A percentile compares a stretch with the other conserved stretches of the same genome.
These are phyloP conservation scores for Apotomis betuletana DNA, from an alignment of 2,888 invertebrate genomes.

Conservation along the genomic window DNA sequence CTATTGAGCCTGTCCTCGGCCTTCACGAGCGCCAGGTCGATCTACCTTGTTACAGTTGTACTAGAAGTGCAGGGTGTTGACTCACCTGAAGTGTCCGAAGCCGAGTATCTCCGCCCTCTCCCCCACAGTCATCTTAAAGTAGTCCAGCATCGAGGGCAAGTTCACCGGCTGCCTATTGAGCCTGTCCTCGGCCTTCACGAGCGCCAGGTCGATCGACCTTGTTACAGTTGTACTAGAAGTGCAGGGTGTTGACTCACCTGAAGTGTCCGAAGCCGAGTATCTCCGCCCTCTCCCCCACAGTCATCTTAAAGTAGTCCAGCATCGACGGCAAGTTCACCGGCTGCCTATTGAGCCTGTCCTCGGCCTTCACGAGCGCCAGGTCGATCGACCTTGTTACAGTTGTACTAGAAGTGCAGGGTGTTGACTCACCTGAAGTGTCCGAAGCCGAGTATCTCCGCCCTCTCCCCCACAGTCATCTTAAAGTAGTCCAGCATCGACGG, in stretches of 20 bases:
- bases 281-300: slow-evolving; percentile 63
- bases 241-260: slow-evolving; percentile 53
- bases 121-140: slow-evolving; percentile 58
- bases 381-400: too few species aligned
- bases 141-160: slow-evolving; percentile 50
- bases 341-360: slow-evolving; percentile 47
- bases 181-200: too few species aligned
- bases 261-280: slow-evolving; percentile 66
- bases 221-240: too few species aligned
- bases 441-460: slow-evolving; percentile 62
- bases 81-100: slow-evolving; percentile 62
- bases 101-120: too few species aligned
- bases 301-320: slow-evolving; percentile 59
- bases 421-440: slow-evolving; percentile 62
- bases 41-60: too few species aligned
- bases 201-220: too few species aligned
- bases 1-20: not conserved
- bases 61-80: too few species aligned
- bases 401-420: too few species aligned
- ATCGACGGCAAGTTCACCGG: slow-evolving; percentile 51
- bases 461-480: slow-evolving; percentile 63
- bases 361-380: slow-evolving; percentile 55
- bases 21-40: too few species aligned
- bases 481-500: slow-evolving; percentile 59
- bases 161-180: not conserved